These are phyloP conservation scores for Brachionus rubens DNA, from an alignment of 1,140 invertebrate genomes.

Conservation along the genomic window DNA sequence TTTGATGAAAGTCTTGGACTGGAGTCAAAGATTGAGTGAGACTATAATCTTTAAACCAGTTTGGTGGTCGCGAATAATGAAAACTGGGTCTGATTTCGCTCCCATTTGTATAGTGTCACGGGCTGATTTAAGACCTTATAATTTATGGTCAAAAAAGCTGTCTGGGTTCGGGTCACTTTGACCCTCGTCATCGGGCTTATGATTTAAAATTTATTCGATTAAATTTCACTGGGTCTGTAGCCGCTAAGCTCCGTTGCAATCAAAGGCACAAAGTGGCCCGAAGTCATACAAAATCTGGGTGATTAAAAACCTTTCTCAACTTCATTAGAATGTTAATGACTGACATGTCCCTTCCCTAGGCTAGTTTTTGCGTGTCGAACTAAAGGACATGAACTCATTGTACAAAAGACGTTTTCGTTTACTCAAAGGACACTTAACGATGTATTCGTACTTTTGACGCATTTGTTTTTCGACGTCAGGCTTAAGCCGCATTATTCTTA, in stretches of 20 bases:
- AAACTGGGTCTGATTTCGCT: neutral
- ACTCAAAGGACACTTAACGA: conserved; percentile 89
- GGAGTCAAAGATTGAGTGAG: too few relatives aligned
- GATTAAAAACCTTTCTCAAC: conserved; percentile 97
- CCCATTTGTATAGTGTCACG: neutral
- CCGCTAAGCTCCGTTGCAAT: conserved; percentile 73
- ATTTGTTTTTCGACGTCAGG: conserved; percentile 98
- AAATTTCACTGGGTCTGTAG: conserved; percentile 70
- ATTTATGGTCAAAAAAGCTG: neutral
- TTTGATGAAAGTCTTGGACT: too few relatives aligned
- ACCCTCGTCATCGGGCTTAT: conserved; percentile 52
- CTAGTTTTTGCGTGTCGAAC: conserved; percentile 89
- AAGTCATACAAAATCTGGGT: conserved; percentile 86
- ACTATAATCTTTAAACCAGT: too few relatives aligned
- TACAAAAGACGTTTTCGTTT: conserved; percentile 95
- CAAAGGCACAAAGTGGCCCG: conserved; percentile 74
- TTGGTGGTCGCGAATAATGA: too few relatives aligned
- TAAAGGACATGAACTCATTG: conserved; percentile 97
- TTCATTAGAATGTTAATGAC: conserved; percentile 99
- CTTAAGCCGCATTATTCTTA: conserved; percentile 91
- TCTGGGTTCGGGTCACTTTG: neutral
- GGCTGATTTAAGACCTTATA: neutral
- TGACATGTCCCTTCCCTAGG: conserved; percentile 89
- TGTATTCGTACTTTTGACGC: conserved; percentile 97
- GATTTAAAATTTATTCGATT: conserved; percentile 72